Evolutionary conservation across 2,113 vertebrate species (phyloP), one percentile per base, ranked within the genome.

Genomic region (Merops nubicus): DNA sequence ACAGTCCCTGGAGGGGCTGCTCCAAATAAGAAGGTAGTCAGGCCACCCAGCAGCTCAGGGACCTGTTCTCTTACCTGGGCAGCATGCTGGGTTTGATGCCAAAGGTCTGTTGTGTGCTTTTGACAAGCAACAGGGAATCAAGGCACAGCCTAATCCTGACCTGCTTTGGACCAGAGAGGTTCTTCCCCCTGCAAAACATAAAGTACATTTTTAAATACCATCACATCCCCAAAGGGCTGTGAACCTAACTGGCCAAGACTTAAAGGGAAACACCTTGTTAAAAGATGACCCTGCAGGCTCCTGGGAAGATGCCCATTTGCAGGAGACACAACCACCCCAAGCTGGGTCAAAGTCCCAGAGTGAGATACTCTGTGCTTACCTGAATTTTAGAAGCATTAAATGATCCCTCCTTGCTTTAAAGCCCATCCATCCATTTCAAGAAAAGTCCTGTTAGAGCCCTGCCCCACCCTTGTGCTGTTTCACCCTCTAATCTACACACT

Each of bases 271-370:
- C 36, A 13, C 29, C 23, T 50, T 23, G 22, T n/a, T 48, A 8
- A 36, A 65, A 59, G 51, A 5, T 9, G 34, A 59, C 40, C 59
- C 53, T 86, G 51, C 0, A 0, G 38, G 36, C 82, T 76, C 73
- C 47, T 38, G 42, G 6, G 6, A 21, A 54, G 48, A 33, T 3
- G 9, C 36, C 29, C 0, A 0, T 69, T n/a, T 59, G 31, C 59
- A 90, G 70, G 25, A 85, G 56, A 15, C 2, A 1, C 15, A 21
- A 12, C 25, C n/a, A 57, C 25, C 84, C 21, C 54, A 13, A 28
- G 31, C 22, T 34, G 25, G 8, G 25, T 21, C 51, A 45, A 70
- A 73, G 75, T 19, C 57, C 72, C 72, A 47, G 6, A 25, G 6
- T 2, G 26, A 63, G 29, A 29, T 4, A 9, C 20, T 45, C 67